Conservation (phyloP, 2,113 vertebrate genomes). For the Chloebia gouldiae region DNA sequence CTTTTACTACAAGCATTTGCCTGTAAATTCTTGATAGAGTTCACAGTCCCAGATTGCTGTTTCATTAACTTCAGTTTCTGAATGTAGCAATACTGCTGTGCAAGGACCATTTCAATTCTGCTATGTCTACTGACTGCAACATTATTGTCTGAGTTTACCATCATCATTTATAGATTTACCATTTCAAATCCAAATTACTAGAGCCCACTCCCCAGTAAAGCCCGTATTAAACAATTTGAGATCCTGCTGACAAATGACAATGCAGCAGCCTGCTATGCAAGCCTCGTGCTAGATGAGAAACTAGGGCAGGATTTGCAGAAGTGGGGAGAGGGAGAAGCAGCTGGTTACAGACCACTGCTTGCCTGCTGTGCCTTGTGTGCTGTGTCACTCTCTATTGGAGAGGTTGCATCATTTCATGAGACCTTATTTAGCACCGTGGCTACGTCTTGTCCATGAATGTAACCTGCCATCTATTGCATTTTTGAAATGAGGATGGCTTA, state of each 20-base stretch:
- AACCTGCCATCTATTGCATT: not conserved
- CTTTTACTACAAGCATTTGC: not conserved
- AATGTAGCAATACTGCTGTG: not conserved
- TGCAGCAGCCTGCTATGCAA: not conserved
- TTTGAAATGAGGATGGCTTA: not conserved
- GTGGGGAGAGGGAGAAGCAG: not conserved
- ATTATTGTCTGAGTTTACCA: not conserved
- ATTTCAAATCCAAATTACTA: not conserved
- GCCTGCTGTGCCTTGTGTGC: too few relatives aligned
- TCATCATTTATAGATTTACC: not conserved
- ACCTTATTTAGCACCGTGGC: not conserved
- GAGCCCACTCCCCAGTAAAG: not conserved
- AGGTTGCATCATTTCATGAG: fast-evolving
- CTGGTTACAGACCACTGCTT: not conserved
- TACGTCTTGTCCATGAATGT: not conserved
- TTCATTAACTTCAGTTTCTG: not conserved
- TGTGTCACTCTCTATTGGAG: not conserved
- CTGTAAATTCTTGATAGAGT: not conserved
- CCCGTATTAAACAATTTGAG: not conserved
- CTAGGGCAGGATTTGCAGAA: not conserved
- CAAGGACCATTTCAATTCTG: not conserved
- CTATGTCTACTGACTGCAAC: not conserved
- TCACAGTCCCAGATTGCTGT: not conserved
- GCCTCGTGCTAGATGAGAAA: not conserved
- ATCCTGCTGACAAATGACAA: not conserved